These are phyloP conservation scores for Callyntrura guangdongensis DNA, from an alignment of 2,888 invertebrate species.

Conservation along the genomic window DNA sequence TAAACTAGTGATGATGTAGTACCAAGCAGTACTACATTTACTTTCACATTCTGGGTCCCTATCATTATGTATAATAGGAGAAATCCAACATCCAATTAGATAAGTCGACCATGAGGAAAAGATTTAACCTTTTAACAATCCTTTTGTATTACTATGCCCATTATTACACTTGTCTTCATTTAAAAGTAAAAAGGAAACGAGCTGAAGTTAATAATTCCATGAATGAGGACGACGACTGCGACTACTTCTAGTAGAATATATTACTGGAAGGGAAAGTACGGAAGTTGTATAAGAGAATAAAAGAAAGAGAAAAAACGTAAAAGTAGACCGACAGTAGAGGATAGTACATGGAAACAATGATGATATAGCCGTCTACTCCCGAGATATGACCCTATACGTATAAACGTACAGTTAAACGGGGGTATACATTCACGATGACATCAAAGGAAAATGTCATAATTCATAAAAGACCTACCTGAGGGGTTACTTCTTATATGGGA, in stretches of 20 bases:
- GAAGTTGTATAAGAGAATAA: slow-evolving; percentile 37
- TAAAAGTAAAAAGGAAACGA: slow-evolving; percentile 56
- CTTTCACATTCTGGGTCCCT: neutral
- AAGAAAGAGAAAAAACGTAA: slow-evolving; percentile 16
- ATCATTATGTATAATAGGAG: slow-evolving; percentile 23
- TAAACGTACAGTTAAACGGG: slow-evolving; percentile 19
- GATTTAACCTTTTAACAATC: slow-evolving; percentile 57
- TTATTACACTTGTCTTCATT: slow-evolving; percentile 61
- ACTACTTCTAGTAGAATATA: slow-evolving; percentile 10
- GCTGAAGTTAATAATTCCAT: slow-evolving; percentile 63
- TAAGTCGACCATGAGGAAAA: slow-evolving; percentile 58
- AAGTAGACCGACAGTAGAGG: slow-evolving; percentile 38
- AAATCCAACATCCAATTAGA: slow-evolving; percentile 54
- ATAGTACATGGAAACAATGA: neutral
- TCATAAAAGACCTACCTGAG: slow-evolving; percentile 75
- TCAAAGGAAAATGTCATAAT: slow-evolving; percentile 79
- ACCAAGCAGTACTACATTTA: neutral
- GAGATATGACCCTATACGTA: neutral
- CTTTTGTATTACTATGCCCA: slow-evolving; percentile 39
- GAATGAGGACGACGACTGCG: slow-evolving; percentile 36
- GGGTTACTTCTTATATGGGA: slow-evolving; percentile 63
- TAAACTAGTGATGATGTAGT: neutral
- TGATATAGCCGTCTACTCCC: slow-evolving; percentile 33
- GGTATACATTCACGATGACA: slow-evolving; percentile 59
- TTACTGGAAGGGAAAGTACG: neutral